A percentile compares a stretch with the other conserved stretches of the same genome.
Evolutionary conservation across 2,888 invertebrate genomes (phyloP).

Genomic region (Rhabditophanes sp.): DNA sequence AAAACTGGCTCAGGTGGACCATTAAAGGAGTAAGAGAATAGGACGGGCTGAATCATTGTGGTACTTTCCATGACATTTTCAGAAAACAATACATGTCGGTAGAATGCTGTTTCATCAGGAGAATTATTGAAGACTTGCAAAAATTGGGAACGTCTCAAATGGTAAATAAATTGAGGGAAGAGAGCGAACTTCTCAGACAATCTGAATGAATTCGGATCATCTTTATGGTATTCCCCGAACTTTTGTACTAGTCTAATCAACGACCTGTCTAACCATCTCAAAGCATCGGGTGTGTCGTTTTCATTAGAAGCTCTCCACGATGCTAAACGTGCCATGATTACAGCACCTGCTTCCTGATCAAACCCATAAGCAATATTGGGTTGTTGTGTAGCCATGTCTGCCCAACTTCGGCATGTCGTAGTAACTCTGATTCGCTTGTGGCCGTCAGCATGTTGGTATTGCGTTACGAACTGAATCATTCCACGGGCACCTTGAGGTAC

Average conservation of each 20-base stretch:
- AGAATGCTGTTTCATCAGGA: slow-evolving; percentile 96
- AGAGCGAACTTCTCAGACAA: slow-evolving; percentile 88
- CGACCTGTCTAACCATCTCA: slow-evolving; percentile 95
- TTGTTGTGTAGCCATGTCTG: slow-evolving; percentile 61
- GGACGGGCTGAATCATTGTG: slow-evolving; percentile 97
- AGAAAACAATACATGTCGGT: slow-evolving; percentile 87
- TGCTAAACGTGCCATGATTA: slow-evolving; percentile 86
- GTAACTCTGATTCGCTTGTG: slow-evolving; percentile 85
- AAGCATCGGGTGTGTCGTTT: slow-evolving; percentile 75
- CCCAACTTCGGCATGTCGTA: slow-evolving; percentile 90
- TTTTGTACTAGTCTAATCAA: slow-evolving; percentile 91
- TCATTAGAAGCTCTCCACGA: slow-evolving; percentile 72
- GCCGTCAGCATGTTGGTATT: slow-evolving; percentile 92
- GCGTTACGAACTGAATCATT: slow-evolving; percentile 89
- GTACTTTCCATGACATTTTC: slow-evolving; percentile 91
- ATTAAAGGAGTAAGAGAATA: slow-evolving; percentile 93
- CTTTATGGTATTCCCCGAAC: slow-evolving; percentile 93
- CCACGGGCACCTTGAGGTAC: slow-evolving; percentile 67
- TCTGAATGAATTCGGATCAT: slow-evolving; percentile 87
- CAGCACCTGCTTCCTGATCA: slow-evolving; percentile 80
- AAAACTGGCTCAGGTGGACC: slow-evolving; percentile 60
- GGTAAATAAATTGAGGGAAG: slow-evolving; percentile 99
- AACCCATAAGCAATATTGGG: slow-evolving; percentile 49
- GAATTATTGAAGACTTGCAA: slow-evolving; percentile 92
- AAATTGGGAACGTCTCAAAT: slow-evolving; percentile 89